Percentiles rank a stretch among this genome's conserved stretches.
Conservation (phyloP, 2,888 invertebrate genomes). For the Aquatica leii region DNA sequence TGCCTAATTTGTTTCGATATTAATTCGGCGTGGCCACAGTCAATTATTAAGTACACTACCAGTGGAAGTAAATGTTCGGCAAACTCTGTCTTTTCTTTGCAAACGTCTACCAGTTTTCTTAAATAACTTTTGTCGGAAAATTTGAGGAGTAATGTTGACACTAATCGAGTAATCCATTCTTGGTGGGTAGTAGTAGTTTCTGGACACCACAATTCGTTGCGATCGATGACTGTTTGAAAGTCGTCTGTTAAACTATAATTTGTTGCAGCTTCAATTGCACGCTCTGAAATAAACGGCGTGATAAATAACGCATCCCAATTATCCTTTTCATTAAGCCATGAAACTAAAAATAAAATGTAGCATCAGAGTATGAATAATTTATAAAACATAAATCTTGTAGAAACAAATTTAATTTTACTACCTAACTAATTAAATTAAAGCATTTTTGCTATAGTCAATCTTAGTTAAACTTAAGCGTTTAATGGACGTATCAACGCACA, state of each 20-base stretch:
- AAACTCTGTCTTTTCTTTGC: constrained; percentile 68
- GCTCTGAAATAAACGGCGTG: constrained; percentile 22
- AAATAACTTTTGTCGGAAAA: constrained; percentile 64
- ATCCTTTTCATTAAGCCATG: constrained; percentile 46
- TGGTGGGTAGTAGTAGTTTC: constrained; percentile 57
- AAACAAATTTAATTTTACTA: too few relatives aligned
- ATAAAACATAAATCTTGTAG: too few relatives aligned
- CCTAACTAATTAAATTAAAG: too few relatives aligned
- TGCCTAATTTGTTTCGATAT: constrained; percentile 63
- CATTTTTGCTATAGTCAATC: too few relatives aligned
- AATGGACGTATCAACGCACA: too few relatives aligned
- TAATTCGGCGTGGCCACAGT: constrained; percentile 56
- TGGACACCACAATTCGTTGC: constrained; percentile 56
- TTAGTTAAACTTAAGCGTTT: too few relatives aligned
- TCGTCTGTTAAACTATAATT: constrained; percentile 52
- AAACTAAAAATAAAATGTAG: too few relatives aligned
- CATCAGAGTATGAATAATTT: too few relatives aligned
- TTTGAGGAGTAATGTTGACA: constrained; percentile 63
- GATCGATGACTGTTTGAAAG: constrained; percentile 50
- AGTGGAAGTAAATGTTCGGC: constrained; percentile 73
- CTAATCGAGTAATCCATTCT: constrained; percentile 67
- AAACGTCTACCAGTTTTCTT: constrained; percentile 66
- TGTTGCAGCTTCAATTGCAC: constrained; percentile 12
- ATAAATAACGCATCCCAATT: constrained; percentile 41
- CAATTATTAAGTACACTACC: constrained; percentile 71